Conservation (phyloP, 2,113 vertebrate genomes). For the Litocranius walleri region DNA sequence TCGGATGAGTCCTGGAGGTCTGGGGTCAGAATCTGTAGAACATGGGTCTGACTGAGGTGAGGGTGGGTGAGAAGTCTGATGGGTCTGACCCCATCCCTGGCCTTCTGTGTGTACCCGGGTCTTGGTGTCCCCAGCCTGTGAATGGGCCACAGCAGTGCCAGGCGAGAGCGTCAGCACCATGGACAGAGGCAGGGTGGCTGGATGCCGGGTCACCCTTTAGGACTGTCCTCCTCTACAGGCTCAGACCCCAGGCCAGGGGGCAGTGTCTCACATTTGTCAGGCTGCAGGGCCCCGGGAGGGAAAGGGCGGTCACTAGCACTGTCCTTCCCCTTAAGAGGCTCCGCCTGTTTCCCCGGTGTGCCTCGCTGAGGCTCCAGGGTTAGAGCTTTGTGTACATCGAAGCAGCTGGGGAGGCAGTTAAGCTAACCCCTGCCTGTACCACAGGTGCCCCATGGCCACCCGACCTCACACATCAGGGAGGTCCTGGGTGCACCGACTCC, state of each 20-base stretch:
- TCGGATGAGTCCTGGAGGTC: rapidly evolving
- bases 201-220: rapidly evolving
- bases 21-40: too few relatives aligned
- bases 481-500: rapidly evolving
- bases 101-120: neutral
- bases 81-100: neutral
- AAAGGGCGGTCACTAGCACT: rapidly evolving
- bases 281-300: rapidly evolving
- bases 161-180: neutral
- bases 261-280: rapidly evolving
- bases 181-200: neutral
- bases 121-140: rapidly evolving
- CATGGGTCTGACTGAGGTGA: neutral
- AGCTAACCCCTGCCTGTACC: too few relatives aligned
- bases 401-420: neutral
- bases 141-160: neutral
- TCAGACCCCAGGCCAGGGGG: neutral
- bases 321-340: too few relatives aligned
- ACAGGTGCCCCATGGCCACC: rapidly evolving
- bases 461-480: rapidly evolving
- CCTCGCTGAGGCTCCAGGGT: neutral
- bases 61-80: neutral
- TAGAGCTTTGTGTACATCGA: rapidly evolving
- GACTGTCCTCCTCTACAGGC: neutral
- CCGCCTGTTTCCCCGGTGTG: rapidly evolving